Evolutionary conservation across 2,888 invertebrate species (phyloP).

Genomic region (Miltochrista miniata): DNA sequence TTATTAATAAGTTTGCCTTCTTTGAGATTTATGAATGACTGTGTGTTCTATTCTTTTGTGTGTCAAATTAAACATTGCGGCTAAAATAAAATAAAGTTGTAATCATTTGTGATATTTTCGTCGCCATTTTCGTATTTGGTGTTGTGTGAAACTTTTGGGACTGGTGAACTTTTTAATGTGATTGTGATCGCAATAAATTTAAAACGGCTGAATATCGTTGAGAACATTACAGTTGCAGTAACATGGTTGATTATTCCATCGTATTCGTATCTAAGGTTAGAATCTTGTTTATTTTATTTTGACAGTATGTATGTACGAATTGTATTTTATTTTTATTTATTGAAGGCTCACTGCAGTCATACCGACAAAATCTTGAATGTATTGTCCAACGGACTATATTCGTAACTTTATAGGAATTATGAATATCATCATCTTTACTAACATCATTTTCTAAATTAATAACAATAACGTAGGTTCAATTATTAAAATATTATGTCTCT

Average conservation of each 20-base stretch:
- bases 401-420: too few species aligned
- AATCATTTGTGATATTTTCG: conserved; percentile 30
- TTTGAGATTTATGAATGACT: conserved; percentile 32
- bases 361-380: neutral
- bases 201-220: conserved; percentile 23
- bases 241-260: conserved; percentile 55
- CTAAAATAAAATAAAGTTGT: neutral
- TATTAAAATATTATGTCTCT: too few species aligned
- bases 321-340: too few species aligned
- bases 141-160: conserved; percentile 45
- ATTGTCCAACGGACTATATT: too few species aligned
- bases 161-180: conserved; percentile 23
- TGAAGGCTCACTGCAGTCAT: too few species aligned
- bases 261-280: conserved; percentile 50
- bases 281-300: conserved; percentile 14
- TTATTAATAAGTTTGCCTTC: conserved; percentile 14
- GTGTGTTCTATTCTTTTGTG: conserved; percentile 20
- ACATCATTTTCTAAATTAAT: too few species aligned
- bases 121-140: conserved; percentile 58
- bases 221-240: conserved; percentile 30
- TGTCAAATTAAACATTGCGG: conserved; percentile 18
- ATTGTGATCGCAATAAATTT: conserved; percentile 26
- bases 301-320: neutral
- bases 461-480: too few species aligned
- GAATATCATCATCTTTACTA: too few species aligned